Base-by-base conservation (phyloP, 2,797 vertebrate genomes). In the Lithobates pipiens region DNA sequence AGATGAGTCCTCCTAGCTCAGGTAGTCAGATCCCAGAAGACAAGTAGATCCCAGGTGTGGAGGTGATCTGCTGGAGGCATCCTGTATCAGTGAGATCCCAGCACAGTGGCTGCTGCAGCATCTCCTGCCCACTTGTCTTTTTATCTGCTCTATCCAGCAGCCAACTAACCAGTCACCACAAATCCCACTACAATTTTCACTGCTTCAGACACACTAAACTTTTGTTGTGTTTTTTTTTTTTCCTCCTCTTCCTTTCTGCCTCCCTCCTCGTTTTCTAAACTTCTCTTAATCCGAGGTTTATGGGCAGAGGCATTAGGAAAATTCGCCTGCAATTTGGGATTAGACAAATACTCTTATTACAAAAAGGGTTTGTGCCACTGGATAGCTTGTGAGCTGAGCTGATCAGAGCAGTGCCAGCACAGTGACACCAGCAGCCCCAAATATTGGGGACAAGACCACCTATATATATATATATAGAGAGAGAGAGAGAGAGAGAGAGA, bases 301-400 rank as follows among this genome's bases (percentile, higher is more conserved):
- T 90, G 93, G 94, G 95, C 93, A 95, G 96, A 95, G 95, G 95
- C 95, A 93, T 95, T 96, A 96, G 94, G 95, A 94, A 95, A 95
- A 95, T 94, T 95, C 95, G 92, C 92, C 94, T 92, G 94, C 96
- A 96, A 95, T 96, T 95, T 96, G 94, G 96, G 95, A 97, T 97
- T 96, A 97, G 95, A 96, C 95, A 95, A 96, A 96, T 95, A 94
- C 93, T 96, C 94, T 96, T 94, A 93, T 96, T 95, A 94, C 93
- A 95, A 92, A 94, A 94, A 95, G 93, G 93, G 90, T 93, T 90
- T 90, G 88, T 92, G 95, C 94, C 94, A 95, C 93, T 94, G 94
- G 95, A 96, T 95, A 93, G 95, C 93, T 95, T 92, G 93, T 88
- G 91, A 91, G 88, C 92, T 92, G 92, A 92, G 92, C 92, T 91